Evolutionary conservation across 2,888 invertebrate genomes (phyloP), one percentile per base, ranked within the genome.

Genomic region (Eupithecia tripunctaria): DNA sequence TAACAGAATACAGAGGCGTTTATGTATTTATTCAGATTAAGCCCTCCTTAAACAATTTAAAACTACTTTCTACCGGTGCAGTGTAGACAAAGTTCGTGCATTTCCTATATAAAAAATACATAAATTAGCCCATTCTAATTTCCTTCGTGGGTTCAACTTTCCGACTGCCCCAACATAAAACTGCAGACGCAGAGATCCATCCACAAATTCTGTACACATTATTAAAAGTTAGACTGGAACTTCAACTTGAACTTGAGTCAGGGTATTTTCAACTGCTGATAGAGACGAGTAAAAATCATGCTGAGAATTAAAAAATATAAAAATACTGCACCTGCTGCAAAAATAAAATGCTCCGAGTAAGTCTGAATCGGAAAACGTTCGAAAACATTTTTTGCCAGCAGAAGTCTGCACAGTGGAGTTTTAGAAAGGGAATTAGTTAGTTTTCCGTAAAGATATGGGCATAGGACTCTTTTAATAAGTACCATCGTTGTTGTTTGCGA

Each of bases 271-370:
- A 43, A 43, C 15, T 15, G 36, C 8, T 43, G 43, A 5, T 4
- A 18, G 43, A 43, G 18, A 32, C 62, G 27, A 68, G 68, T 72
- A 70, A 63, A 74, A 78, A 78, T 75, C 73, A 70, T 68, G 63
- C 63, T 14, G 21, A 51, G 47, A 21, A 56, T 75, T 73, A 29
- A 72, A 76, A 76, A 76, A 76, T 68, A 60, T 18, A 18, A 67
- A 72, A 71, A 71, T 56, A 67, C 70, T n/a, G 70, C 74, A 71
- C 73, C 73, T 73, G 70, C 60, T 75, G 72, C 70, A 68, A 67
- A 75, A 74, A 76, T 68, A 67, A 72, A 67, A 67, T 56, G 21
- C 32, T 1, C 12, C 14, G 15, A 65, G 43, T 60, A 51, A 68
- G 71, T 70, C 47, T 21, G 43, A 67, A 62, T 66, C 47, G 62